Evolutionary conservation across 2,113 vertebrate genomes (phyloP).

Genomic region (Spermophilus dauricus): DNA sequence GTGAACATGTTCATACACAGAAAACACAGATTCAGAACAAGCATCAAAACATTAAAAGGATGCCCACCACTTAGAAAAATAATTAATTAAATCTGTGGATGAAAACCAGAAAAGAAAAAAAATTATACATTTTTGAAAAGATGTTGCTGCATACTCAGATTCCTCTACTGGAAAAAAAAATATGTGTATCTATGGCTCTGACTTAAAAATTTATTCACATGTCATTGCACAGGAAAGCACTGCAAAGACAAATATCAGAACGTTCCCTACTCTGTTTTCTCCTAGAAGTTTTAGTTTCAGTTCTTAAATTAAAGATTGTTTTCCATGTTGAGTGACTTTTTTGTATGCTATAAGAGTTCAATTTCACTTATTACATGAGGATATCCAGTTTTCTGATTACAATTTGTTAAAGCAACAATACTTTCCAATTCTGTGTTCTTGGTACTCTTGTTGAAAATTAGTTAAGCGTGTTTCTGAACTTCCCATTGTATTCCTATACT

Average conservation of each 20-base stretch:
- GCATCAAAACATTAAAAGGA: not conserved
- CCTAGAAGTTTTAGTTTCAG: not conserved
- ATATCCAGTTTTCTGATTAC: not conserved
- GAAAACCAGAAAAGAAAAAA: not conserved
- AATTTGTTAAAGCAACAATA: not conserved
- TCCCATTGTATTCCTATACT: not conserved
- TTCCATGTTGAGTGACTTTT: not conserved
- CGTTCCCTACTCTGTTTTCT: not conserved
- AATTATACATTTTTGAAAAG: not conserved
- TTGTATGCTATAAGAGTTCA: not conserved
- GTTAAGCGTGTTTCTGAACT: not conserved
- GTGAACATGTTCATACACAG: not conserved
- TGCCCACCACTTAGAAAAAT: not conserved
- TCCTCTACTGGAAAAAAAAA: not conserved
- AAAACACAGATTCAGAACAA: not conserved
- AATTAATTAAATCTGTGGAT: not conserved
- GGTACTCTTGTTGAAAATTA: not conserved
- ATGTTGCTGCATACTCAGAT: not conserved
- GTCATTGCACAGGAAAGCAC: not conserved
- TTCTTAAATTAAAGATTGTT: not conserved
- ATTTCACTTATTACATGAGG: not conserved
- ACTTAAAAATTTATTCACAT: not conserved
- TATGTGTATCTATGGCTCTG: not conserved
- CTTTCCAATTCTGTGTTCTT: not conserved
- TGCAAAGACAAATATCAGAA: not conserved